Conservation (phyloP, 2,797 vertebrate genomes). For the Clarias laeviceps region DNA sequence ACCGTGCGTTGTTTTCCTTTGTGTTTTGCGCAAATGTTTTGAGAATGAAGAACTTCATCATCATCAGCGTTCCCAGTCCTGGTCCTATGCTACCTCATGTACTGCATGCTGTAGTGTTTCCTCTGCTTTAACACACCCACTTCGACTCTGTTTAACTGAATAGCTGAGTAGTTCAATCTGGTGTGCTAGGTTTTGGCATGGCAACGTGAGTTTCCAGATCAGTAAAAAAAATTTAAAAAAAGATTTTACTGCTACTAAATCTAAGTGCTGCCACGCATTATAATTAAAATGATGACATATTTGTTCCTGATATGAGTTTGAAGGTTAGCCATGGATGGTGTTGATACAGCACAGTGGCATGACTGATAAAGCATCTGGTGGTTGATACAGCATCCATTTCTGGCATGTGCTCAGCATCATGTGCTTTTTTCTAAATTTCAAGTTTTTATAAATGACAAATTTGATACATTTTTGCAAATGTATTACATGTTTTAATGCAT, state of each 20-base stretch:
- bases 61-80: not conserved
- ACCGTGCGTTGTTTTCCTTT: slow-evolving; percentile 10
- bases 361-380: too few relatives aligned
- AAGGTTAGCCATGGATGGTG: not conserved
- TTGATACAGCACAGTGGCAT: not conserved
- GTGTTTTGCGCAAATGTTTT: slow-evolving; percentile 18
- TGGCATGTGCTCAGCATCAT: not conserved
- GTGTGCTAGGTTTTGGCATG: slow-evolving; percentile 4
- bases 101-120: not conserved
- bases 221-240: slow-evolving; percentile 3
- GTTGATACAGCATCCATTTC: not conserved
- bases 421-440: not conserved
- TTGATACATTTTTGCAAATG: not conserved
- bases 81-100: not conserved
- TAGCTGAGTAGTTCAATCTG: not conserved
- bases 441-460: not conserved
- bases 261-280: not conserved
- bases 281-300: not conserved
- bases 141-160: not conserved
- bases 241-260: not conserved
- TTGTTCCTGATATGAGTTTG: not conserved
- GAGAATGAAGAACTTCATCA: slow-evolving; percentile 33
- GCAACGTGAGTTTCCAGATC: not conserved
- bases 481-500: not conserved
- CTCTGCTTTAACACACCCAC: slow-evolving; percentile 10